Conservation (phyloP, 1,140 invertebrate species). For the Heliconius himera region DNA sequence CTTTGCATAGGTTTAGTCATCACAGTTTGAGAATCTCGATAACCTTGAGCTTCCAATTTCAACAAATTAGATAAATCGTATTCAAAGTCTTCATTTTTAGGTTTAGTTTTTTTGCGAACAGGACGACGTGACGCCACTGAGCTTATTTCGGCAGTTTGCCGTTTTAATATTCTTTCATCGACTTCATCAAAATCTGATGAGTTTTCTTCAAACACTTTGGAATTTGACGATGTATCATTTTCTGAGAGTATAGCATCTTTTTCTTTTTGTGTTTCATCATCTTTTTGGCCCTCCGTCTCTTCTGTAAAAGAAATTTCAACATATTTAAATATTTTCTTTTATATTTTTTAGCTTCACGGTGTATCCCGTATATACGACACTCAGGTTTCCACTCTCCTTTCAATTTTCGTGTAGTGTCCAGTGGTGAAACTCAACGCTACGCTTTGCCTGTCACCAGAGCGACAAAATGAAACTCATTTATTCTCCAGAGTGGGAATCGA, state of each 20-base stretch:
- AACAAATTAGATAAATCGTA: conserved; percentile 84
- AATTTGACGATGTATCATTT: conserved; percentile 51
- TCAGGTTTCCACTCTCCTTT: too few species aligned
- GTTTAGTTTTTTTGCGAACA: conserved; percentile 84
- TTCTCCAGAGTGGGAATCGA: too few species aligned
- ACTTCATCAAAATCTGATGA: conserved; percentile 75
- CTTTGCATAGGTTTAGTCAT: conserved; percentile 50
- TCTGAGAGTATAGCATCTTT: conserved; percentile 45
- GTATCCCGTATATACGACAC: too few species aligned
- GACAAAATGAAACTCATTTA: too few species aligned
- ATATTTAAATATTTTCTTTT: conserved; percentile 1
- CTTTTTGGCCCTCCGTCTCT: conserved; percentile 49
- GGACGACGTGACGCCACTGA: conserved; percentile 76
- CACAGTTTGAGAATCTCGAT: conserved; percentile 60
- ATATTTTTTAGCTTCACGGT: neutral
- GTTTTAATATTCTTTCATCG: conserved; percentile 61
- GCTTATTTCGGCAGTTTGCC: conserved; percentile 35
- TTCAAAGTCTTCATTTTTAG: conserved; percentile 86
- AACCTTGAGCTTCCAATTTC: conserved; percentile 78
- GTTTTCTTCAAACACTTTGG: conserved; percentile 72
- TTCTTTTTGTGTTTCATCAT: conserved; percentile 43
- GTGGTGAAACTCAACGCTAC: too few species aligned
- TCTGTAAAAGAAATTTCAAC: conserved; percentile 50
- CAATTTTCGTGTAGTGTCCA: too few species aligned
- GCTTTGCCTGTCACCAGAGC: too few species aligned